Percentiles rank a stretch among this genome's conserved stretches.
These are phyloP conservation scores for Aix galericulata DNA, from an alignment of 2,113 vertebrate species.

Conservation along the genomic window DNA sequence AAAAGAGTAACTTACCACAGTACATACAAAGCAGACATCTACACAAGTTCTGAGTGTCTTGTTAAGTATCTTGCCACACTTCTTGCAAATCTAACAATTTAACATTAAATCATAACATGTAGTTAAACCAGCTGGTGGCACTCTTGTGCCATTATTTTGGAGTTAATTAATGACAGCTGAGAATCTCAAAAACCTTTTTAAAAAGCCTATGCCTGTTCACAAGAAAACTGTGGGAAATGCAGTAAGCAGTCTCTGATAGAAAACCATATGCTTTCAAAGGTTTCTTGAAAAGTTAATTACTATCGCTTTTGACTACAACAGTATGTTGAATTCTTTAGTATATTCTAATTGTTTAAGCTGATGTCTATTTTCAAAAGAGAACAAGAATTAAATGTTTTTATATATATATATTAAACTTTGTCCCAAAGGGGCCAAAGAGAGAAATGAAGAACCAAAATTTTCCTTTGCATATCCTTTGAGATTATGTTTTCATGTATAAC, in stretches of 20 bases:
- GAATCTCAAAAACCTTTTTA: not conserved
- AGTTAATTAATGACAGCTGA: not conserved
- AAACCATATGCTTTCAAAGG: not conserved
- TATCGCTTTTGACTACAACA: not conserved
- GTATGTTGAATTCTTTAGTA: not conserved
- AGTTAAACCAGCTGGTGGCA: slow-evolving; percentile 67
- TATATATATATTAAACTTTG: not conserved
- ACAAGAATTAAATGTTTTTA: not conserved
- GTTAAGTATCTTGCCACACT: not conserved
- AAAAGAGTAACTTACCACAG: not conserved
- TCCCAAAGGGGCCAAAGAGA: not conserved
- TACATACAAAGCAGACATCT: not conserved
- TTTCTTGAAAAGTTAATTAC: not conserved
- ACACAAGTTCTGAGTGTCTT: too few species aligned
- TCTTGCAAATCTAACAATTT: not conserved
- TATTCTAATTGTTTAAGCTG: too few species aligned
- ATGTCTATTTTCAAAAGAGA: not conserved
- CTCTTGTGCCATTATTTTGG: slow-evolving; percentile 15
- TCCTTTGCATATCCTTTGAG: not conserved
- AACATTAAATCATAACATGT: not conserved
- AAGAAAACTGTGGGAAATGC: not conserved
- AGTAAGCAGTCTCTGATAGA: not conserved
- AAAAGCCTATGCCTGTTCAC: not conserved
- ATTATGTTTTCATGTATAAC: not conserved
- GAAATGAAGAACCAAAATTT: not conserved